These are phyloP conservation scores for Elgaria multicarinata DNA, from an alignment of 2,113 vertebrate species.

Conservation along the genomic window DNA sequence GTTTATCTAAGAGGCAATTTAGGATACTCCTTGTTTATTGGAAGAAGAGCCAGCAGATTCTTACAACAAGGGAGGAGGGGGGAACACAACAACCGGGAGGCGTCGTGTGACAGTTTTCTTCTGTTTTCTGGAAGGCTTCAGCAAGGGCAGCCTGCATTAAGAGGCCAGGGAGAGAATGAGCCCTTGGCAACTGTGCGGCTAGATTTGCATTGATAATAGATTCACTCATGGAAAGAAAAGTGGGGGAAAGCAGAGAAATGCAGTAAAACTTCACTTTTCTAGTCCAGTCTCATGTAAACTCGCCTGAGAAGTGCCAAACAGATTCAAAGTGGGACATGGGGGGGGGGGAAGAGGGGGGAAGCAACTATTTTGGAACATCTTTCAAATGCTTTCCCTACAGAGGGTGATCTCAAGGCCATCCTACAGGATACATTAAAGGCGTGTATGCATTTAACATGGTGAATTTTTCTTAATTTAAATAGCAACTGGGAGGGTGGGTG, in stretches of 20 bases:
- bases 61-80: conserved; percentile 35
- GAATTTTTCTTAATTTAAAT: not conserved
- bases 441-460: not conserved
- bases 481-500: not conserved
- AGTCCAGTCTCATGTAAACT: not conserved
- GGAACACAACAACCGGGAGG: conserved; percentile 49
- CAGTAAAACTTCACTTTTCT: conserved; percentile 1
- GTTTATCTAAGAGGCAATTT: conserved; percentile 79
- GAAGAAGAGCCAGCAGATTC: conserved; percentile 72
- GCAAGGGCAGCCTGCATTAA: not conserved
- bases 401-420: not conserved
- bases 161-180: not conserved
- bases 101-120: conserved; percentile 56
- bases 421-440: not conserved
- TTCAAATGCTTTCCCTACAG: not conserved
- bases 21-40: conserved; percentile 75
- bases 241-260: too few relatives aligned
- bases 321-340: not conserved
- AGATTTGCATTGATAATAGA: accelerated
- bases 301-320: not conserved
- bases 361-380: not conserved
- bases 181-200: accelerated
- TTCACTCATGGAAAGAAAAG: accelerated
- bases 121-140: conserved; percentile 32
- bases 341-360: not conserved